Base-by-base conservation (phyloP, 2,888 invertebrate genomes). In the Euzophera pinguis region DNA sequence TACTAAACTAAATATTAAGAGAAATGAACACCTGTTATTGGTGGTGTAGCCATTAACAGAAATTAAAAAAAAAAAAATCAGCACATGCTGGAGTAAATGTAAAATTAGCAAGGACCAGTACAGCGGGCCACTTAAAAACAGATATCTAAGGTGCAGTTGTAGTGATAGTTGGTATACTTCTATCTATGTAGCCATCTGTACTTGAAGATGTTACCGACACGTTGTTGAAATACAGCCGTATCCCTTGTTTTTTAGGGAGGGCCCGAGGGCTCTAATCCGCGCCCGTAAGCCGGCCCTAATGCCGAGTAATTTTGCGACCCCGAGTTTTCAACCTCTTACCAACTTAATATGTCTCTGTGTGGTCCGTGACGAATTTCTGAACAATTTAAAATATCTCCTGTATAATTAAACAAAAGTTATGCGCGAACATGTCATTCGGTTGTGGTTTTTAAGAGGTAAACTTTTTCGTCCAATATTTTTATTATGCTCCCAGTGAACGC, bases 221-320 rank as follows among this genome's bases (percentile, higher is more conserved):
- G 63, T 61, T 59, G 64, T 66, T 71, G 69, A 71, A 75, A 72
- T 69, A 67, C 68, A 61, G 74, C 73, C 75, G 63, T 73, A 64
- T 53, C 53, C 75, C 84, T 84, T 88, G 87, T 89, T 90, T 90
- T 89, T 88, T 89, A 84, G 79, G 64, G 71, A 81, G 88, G 86
- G 86, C 76, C 71, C 69, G 22, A 13, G 42, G 45, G 45, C 32
- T 63, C 72, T 85, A 84, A 85, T 83, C 84, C 81, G 69, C 62
- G 66, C 63, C 63, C 66, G 60, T 76, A 77, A 80, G 81, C 70
- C 73, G 69, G 73, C 78, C 78, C 85, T 88, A 84, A 88, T 87
- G 78, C 82, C 72, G 66, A 85, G 86, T 84, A 89, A 89, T 90
- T 87, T 83, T 73, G 75, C 75, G 78, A 80, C 85, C 83, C 81